Percentiles rank a stretch among this genome's conserved stretches.
These are phyloP conservation scores for Baronia brevicornis DNA, from an alignment of 2,888 invertebrate genomes.

Conservation along the genomic window DNA sequence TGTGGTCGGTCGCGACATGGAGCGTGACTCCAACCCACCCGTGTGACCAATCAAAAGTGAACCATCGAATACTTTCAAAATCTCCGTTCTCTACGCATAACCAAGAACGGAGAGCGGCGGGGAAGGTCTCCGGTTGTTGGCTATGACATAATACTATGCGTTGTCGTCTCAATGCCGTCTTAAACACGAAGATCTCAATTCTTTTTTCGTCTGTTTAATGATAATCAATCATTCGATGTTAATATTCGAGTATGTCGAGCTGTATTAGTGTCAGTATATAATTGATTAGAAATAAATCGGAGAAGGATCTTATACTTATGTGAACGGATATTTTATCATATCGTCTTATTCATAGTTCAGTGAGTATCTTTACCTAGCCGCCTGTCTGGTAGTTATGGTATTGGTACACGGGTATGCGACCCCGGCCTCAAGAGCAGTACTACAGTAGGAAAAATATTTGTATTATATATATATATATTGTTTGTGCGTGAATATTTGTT, in stretches of 20 bases:
- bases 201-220: slow-evolving; percentile 58
- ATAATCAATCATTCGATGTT: slow-evolving; percentile 64
- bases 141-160: slow-evolving; percentile 54
- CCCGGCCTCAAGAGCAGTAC: no score
- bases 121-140: slow-evolving; percentile 34
- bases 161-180: slow-evolving; percentile 72
- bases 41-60: slow-evolving; percentile 34
- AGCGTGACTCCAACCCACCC: slow-evolving; percentile 51
- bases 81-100: slow-evolving; percentile 18
- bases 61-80: slow-evolving; percentile 28
- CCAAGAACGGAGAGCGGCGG: slow-evolving; percentile 21
- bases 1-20: slow-evolving; percentile 54
- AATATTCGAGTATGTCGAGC: slow-evolving; percentile 56
- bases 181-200: slow-evolving; percentile 59
- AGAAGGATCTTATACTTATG: no score
- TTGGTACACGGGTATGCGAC: no score
- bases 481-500: no score
- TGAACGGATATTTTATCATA: not conserved
- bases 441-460: no score
- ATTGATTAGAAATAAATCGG: slow-evolving; percentile 15
- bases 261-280: slow-evolving; percentile 52
- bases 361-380: no score
- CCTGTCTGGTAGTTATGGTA: no score
- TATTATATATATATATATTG: no score
- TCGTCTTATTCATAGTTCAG: no score